Evolutionary conservation across 2,113 vertebrate genomes (phyloP).

Genomic region (Istiophorus platypterus): DNA sequence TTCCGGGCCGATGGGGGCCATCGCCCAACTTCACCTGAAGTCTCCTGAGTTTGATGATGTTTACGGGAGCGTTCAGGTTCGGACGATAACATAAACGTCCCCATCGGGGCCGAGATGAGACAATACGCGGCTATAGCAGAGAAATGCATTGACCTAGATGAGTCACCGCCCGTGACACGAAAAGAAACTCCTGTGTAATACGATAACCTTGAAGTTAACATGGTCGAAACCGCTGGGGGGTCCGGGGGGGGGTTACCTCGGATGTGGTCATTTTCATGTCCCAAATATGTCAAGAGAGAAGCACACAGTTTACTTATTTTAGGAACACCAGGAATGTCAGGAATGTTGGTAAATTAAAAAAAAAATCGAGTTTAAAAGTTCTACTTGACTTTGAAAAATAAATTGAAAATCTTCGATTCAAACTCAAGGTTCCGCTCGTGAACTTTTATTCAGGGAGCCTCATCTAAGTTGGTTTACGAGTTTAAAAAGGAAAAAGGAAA

Average conservation of each 20-base stretch:
- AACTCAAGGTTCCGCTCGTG: too few relatives aligned
- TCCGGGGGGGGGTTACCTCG: too few relatives aligned
- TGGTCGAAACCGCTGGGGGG: background rate
- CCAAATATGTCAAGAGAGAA: background rate
- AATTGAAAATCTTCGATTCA: too few relatives aligned
- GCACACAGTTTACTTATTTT: too few relatives aligned
- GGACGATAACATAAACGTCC: background rate
- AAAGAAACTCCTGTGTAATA: background rate
- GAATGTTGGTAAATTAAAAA: too few relatives aligned
- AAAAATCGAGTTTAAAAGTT: too few relatives aligned
- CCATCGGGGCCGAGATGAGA: too few relatives aligned
- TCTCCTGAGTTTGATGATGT: too few relatives aligned
- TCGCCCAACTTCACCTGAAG: slow-evolving; percentile 16
- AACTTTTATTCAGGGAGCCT: too few relatives aligned
- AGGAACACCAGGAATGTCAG: background rate
- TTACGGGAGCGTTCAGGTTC: background rate
- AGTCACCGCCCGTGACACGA: background rate
- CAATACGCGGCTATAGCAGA: background rate
- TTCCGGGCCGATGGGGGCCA: background rate
- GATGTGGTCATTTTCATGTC: background rate
- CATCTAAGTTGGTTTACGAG: too few relatives aligned
- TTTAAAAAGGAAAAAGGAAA: too few relatives aligned
- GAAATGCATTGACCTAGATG: background rate
- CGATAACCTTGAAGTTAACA: background rate
- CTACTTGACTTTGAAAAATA: too few relatives aligned